phyloP scores from a whole-genome alignment of 2,888 invertebrate genomes.

The Syrista parreyssii region DNA sequence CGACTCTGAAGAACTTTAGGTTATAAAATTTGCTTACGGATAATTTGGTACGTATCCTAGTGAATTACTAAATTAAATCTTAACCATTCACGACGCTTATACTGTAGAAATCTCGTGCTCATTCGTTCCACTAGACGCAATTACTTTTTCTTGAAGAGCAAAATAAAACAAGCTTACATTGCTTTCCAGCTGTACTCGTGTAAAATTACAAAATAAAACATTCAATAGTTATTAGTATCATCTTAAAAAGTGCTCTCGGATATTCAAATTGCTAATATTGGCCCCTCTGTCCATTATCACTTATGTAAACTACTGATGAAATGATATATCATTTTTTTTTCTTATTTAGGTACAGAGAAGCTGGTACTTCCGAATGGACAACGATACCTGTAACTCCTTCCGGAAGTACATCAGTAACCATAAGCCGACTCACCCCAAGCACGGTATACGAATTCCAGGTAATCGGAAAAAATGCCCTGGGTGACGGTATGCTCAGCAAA shows the following conservation, averaged over 20 bases:
- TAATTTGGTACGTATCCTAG: neutral
- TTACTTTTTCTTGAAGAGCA: neutral
- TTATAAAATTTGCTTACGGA: neutral
- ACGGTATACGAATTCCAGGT: slow-evolving; percentile 97
- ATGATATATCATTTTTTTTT: slow-evolving; percentile 1
- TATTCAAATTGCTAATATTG: too few species aligned
- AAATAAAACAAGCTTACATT: neutral
- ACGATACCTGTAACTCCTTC: slow-evolving; percentile 94
- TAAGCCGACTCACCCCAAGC: slow-evolving; percentile 89
- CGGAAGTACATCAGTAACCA: slow-evolving; percentile 85
- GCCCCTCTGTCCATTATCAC: neutral
- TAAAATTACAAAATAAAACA: neutral
- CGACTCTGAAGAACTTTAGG: neutral
- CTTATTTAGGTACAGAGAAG: slow-evolving; percentile 78
- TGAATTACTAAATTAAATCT: neutral
- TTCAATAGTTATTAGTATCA: neutral
- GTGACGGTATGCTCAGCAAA: slow-evolving; percentile 96
- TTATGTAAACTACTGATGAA: neutral
- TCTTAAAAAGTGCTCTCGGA: too few species aligned
- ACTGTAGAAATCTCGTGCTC: neutral
- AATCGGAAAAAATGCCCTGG: slow-evolving; percentile 92
- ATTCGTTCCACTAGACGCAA: neutral
- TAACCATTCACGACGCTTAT: neutral
- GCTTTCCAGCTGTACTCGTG: neutral
- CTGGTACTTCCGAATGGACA: slow-evolving; percentile 90